Base-by-base conservation (phyloP, 1,140 invertebrate species). In the Cherax quadricarinatus region DNA sequence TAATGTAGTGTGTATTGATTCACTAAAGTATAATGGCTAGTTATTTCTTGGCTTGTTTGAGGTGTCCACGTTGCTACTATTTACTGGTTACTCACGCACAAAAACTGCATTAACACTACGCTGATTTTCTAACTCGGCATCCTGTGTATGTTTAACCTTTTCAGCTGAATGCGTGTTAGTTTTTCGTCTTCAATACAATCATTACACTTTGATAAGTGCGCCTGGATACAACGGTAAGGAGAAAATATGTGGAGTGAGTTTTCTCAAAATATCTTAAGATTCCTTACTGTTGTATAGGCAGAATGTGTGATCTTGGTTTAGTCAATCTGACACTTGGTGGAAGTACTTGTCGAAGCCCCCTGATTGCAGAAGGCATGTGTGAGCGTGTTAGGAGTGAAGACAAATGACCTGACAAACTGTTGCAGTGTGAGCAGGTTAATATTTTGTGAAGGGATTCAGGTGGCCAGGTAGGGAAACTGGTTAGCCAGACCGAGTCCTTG, bases 1-100 rank as follows among this genome's bases (percentile, higher is more conserved):
- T 60, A 57, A 84, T 24, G 82, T 84, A 62, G 53, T 12, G 4
- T 84, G 21, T 60, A 84, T 84, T n/a, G 82, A 84, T 84, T 84
- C 70, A 75, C 30, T 30, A n/a, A 14, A 84, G 24, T 60, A 84
- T 30, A 57, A 53, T 81, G 18, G 51, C 1, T 84, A 62, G 24
- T 84, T 53, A 60, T 24, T 60, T 51, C 51, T 53, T 60, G 7
- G 51, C 18, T 30, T 84, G 49, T 84, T 24, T 84, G 21, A 84
- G 53, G 82, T 84, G 53, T 60, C 48, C 82, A 60, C 0, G 82
- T 60, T 60, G 53, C 82, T 48, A 24, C 24, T 24, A 84, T 84
- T 84, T 62, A 60, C 21, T 84, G 30, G 53, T 21, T 30, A 24
- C 18, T 60, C 82, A 24, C 18, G 5, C 82, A 60, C 53, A 57